Base-by-base conservation (phyloP, 2,888 invertebrate species). In the Antheraea yamamai region DNA sequence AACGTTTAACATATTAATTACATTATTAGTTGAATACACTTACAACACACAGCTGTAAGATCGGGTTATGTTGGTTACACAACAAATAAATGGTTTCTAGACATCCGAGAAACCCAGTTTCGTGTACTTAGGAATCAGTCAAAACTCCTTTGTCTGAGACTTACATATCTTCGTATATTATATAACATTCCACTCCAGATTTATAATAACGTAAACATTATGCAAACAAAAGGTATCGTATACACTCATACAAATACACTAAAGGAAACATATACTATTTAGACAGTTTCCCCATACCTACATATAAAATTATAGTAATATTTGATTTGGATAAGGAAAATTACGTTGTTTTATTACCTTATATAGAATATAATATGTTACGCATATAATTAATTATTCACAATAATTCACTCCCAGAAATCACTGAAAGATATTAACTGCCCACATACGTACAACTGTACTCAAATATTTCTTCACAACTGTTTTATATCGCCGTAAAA, bases 71-170 rank as follows among this genome's bases (percentile, higher is more conserved):
- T 12, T 47, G 47, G 47, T 47, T 47, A 47, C 12, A 47, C 30
- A 68, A 68, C 66, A 68, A 68, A 14, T 8, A 30, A 68, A 68
- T 68, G 16, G 30, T 1, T 64, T 64, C 12, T 20, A 64, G 12
- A 64, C 26, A 64, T 68, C 66, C 66, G 18, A 68, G 30, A 68
- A 16, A 68, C 66, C 66, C 18, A 16, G n/a, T 30, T 68, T 68
- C 30, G 16, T 68, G 66, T 30, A 68, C 30, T 68, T 26, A 68
- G 16, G n/a, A 20, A 30, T 20, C n/a, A 61, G 20, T 61, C n/a
- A 7, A 61, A 61, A 35, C 47, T 47, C 47, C 47, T 47, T 47
- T 47, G 47, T 47, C 12, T 47, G 47, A 47, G 35, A 68, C 35
- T 30, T 35, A 68, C 14, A 18, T 68, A 68, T 30, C 10, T 35